Base-by-base conservation (phyloP, 2,888 invertebrate genomes). In the Eilema griseolum region DNA sequence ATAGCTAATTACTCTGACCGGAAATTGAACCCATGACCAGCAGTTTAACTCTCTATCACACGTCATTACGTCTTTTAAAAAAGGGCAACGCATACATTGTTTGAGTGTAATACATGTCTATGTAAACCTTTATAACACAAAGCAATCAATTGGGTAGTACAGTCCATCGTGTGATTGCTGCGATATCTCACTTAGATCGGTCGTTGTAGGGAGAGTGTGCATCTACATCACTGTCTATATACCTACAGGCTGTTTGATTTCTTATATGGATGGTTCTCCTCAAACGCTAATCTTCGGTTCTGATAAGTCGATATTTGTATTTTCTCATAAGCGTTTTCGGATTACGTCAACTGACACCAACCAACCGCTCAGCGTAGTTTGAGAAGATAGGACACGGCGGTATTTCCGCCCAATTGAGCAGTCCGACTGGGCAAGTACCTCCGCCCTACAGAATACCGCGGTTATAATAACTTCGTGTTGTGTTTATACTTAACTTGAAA, bases 41-140 rank as follows among this genome's bases (percentile, higher is more conserved):
- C 52, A 52, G 16, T 52, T 52, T 8, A n/a, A n/a, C n/a, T 7
- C n/a, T n/a, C n/a, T 52, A 52, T n/a, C 46, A 20, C 46, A n/a
- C 52, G 10, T n/a, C 10, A n/a, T n/a, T 1, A n/a, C n/a, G n/a
- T n/a, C 52, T 52, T n/a, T 52, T n/a, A 3, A 33, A 31, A 28
- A n/a, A 31, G 14, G 10, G 5, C n/a, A 3, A 56, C 24, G 4
- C 23, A 56, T n/a, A 10, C 46, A 20, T 1, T 52, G 52, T 52
- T 20, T 23, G 23, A 77, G 71, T 56, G 65, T 74, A 70, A 68
- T 46, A 73, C 70, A 67, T 69, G 60, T 67, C 68, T 65, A 65
- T 70, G 41, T 73, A 74, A 16, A 66, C 61, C 67, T 67, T 67
- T 65, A 65, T 61, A 26, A 52, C 33, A 52, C 46, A 61, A 61